Evolutionary conservation across 2,888 invertebrate genomes (phyloP), one percentile per base, ranked within the genome.

Genomic region (Acronicta alni): DNA sequence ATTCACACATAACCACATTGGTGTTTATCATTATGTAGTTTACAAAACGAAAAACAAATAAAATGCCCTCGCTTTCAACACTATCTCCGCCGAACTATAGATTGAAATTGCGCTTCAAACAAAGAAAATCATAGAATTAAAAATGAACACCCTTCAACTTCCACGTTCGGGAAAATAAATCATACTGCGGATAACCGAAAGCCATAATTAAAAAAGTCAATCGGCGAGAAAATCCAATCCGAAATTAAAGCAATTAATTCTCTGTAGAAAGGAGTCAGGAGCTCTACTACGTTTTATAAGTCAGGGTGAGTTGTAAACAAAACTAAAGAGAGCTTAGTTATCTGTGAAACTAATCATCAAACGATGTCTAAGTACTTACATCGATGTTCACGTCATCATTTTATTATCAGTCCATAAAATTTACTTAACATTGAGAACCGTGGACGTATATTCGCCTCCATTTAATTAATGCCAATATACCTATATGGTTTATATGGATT

Each of bases 141-240:
- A 35, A 35, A n/a, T 2, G 30, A 3, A 4, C 35, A 35, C 35
- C n/a, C 3, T 35, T 6, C n/a, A 35, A 14, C n/a, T 35, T 35
- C 35, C 35, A 35, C n/a, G 35, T 14, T n/a, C 35, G 39, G 8
- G n/a, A 7, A 39, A 55, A 39, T 41, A 44, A 56, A 58, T 53
- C 48, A 32, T 41, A 45, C 44, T 66, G 8, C 30, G n/a, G 17
- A 41, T 18, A n/a, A n/a, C 35, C 35, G 17, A 49, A 52, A 60
- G 48, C 39, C 44, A 32, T 48, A 49, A 67, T 60, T 67, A 23
- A 68, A 67, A 68, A 57, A 57, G 39, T 45, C 42, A 32, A 53
- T 62, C 42, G 39, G n/a, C n/a, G 57, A 30, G 52, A 45, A n/a
- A 20, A 45, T 62, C 32, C 15, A 42, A 48, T 42, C 46, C 32